A percentile compares a stretch with the other conserved stretches of the same genome.
These are phyloP conservation scores for Entosphenus tridentatus DNA, from an alignment of 2,113 vertebrate species.

Conservation along the genomic window DNA sequence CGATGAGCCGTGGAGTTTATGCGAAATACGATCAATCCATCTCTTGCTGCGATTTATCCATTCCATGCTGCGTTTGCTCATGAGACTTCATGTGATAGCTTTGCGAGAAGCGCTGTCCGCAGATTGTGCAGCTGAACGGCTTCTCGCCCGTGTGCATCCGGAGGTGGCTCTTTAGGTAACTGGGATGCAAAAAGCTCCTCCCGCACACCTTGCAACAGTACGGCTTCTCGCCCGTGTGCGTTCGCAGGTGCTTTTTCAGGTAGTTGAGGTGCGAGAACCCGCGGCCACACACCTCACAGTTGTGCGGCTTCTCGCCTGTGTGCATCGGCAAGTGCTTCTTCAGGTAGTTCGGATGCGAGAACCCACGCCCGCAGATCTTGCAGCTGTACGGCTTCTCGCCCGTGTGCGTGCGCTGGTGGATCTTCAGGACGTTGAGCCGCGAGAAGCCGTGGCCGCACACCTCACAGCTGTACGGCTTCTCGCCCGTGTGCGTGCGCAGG, in stretches of 20 bases:
- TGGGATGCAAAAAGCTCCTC: neutral
- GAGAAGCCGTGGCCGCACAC: neutral
- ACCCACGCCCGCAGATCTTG: neutral
- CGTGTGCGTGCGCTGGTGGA: constrained; percentile 3
- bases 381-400: constrained; percentile 2
- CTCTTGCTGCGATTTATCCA: too few species aligned
- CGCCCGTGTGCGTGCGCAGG: neutral
- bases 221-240: neutral
- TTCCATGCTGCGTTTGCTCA: too few species aligned
- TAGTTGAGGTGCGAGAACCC: neutral
- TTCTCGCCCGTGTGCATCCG: constrained; percentile 5
- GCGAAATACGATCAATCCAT: too few species aligned
- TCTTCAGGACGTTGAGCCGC: neutral
- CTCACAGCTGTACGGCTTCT: neutral
- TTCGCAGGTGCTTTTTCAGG: neutral
- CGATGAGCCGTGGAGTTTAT: too few species aligned
- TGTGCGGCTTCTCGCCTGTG: neutral
- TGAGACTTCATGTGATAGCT: too few species aligned
- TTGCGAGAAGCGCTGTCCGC: neutral
- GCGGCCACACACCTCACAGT: neutral
- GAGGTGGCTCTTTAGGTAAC: neutral
- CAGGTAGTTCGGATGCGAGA: neutral
- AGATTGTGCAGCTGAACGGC: neutral
- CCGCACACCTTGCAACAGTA: neutral
- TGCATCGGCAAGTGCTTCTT: constrained; percentile 1